A percentile compares a stretch with the other conserved stretches of the same genome.
Conservation (phyloP, 2,113 vertebrate genomes). For the Atherinomorus stipes region DNA sequence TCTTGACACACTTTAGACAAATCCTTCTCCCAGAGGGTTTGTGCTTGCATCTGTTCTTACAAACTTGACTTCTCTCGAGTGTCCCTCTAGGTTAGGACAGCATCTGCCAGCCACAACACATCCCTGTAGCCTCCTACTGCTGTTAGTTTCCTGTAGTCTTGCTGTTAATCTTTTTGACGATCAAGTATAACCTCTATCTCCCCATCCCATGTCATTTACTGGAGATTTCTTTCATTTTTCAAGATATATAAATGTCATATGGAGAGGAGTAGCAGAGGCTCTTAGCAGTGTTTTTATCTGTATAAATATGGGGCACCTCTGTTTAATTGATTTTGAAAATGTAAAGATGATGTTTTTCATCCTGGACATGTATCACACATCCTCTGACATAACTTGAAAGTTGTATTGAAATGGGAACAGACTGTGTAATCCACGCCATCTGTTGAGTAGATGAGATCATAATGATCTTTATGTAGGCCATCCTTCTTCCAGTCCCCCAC, state of each 20-base stretch:
- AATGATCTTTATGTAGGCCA: slow-evolving; percentile 74
- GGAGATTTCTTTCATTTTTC: not conserved
- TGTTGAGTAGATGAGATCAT: slow-evolving; percentile 67
- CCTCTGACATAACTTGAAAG: slow-evolving; percentile 55
- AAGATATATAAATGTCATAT: not conserved
- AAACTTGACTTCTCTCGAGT: slow-evolving; percentile 39
- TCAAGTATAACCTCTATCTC: slow-evolving; percentile 11
- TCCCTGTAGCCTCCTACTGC: slow-evolving; percentile 48
- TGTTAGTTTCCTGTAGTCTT: slow-evolving; percentile 50
- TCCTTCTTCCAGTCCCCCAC: slow-evolving; percentile 7
- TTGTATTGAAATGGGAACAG: slow-evolving; percentile 39
- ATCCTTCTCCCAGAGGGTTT: slow-evolving; percentile 57
- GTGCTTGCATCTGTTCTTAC: slow-evolving; percentile 61
- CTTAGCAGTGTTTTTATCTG: not conserved
- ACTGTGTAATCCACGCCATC: slow-evolving; percentile 74
- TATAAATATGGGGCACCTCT: not conserved
- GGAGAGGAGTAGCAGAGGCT: not conserved
- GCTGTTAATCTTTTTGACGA: slow-evolving; percentile 43
- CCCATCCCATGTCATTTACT: not conserved
- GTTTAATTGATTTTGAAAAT: not conserved
- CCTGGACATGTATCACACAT: slow-evolving; percentile 43
- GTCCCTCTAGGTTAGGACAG: slow-evolving; percentile 63
- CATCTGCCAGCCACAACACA: slow-evolving; percentile 59
- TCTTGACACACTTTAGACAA: slow-evolving; percentile 45
- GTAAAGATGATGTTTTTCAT: not conserved